A percentile compares a stretch with the other conserved stretches of the same genome.
phyloP scores from a whole-genome alignment of 2,113 vertebrate genomes.

The Lampris megalopsis region DNA sequence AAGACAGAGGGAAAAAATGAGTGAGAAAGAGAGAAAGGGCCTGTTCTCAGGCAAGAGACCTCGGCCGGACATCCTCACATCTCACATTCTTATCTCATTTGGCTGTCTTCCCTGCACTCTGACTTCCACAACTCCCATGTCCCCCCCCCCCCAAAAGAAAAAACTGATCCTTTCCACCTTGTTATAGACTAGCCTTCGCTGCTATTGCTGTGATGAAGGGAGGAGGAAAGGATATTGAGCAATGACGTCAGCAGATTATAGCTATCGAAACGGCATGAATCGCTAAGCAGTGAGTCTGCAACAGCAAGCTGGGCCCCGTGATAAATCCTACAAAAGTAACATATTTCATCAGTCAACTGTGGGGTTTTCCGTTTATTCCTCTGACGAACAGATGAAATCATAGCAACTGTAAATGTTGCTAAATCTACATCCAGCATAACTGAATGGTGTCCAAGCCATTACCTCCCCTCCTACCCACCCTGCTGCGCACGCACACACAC shows the following conservation, averaged over 20 bases:
- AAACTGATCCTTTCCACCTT: slow-evolving; percentile 15
- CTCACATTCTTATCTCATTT: slow-evolving; percentile 68
- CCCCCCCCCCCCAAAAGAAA: slow-evolving; percentile 15
- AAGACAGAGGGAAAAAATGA: neutral
- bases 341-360: too few species aligned
- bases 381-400: neutral
- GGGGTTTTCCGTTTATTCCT: too few species aligned
- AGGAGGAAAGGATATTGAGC: neutral
- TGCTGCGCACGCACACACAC: too few species aligned
- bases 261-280: slow-evolving; percentile 5
- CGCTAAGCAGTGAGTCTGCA: neutral
- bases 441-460: too few species aligned
- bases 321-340: neutral
- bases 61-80: slow-evolving; percentile 56
- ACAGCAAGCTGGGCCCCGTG: neutral
- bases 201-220: slow-evolving; percentile 8
- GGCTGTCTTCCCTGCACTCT: slow-evolving; percentile 37
- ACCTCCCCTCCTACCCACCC: too few species aligned
- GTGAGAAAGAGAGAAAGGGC: slow-evolving; percentile 11
- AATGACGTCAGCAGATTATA: neutral
- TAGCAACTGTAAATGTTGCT: neutral
- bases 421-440: neutral
- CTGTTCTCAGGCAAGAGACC: slow-evolving; percentile 10
- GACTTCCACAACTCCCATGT: slow-evolving; percentile 38
- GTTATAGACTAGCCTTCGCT: slow-evolving; percentile 2